Base-by-base conservation (phyloP, 2,113 vertebrate species). In the Pogonocichla stellata region DNA sequence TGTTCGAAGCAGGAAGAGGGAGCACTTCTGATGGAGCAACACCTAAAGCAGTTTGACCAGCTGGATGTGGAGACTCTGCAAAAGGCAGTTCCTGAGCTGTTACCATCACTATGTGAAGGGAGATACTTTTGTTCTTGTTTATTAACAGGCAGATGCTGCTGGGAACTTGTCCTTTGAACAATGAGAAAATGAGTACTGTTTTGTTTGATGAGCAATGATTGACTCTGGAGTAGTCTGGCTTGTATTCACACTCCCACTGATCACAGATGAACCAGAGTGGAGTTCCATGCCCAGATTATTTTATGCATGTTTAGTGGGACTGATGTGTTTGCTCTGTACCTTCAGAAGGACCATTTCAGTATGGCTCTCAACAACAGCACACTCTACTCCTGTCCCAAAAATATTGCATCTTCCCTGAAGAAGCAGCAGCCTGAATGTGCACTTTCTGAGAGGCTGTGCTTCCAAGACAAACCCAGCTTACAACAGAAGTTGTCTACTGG, bases 241-340 rank as follows among this genome's bases (percentile, higher is more conserved):
- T 12, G 23, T 42, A 38, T 51, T 87, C 24, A 43, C 3, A 2
- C 15, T 65, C 48, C 43, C 50, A 20, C 0, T 10, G 54, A 47
- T 29, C 42, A 10, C 2, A 3, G 28, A 31, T 7, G 25, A 60
- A 34, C 15, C 18, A 5, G 8, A 3, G 20, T 5, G 2, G 65
- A 57, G 45, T 61, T 61, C 47, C 43, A 8, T 5, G 14, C 36
- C 40, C 62, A 17, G 72, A 14, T 5, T 12, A 25, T 15, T 74
- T 38, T 48, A 14, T 9, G 6, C 2, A 0, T 4, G 8, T 61
- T 48, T 20, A 47, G 34, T 58, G 15, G 29, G 28, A 71, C 57
- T 19, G 53, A 33, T 9, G 25, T 1, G 0, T 34, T 61, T 40
- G 5, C 28, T 51, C 5, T 1, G 47, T 34, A 14, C 0, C 0